Conservation (phyloP, 2,888 invertebrate species). For the Lithophane ornitopus region DNA sequence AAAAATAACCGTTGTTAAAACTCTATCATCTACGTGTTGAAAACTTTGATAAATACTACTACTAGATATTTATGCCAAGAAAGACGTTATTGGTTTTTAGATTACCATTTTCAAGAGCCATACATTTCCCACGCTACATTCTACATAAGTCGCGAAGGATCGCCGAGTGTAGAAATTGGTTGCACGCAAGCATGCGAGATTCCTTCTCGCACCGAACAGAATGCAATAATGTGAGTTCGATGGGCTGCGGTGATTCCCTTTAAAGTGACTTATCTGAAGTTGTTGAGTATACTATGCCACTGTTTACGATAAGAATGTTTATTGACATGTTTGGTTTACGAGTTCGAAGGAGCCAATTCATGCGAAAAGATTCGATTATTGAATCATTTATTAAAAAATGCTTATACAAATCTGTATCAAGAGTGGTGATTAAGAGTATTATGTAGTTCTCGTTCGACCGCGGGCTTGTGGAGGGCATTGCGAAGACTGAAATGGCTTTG, state of each 20-base stretch:
- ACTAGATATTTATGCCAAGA: neutral
- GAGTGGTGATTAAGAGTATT: neutral
- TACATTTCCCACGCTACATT: constrained; percentile 26
- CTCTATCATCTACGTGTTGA: neutral
- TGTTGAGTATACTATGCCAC: constrained; percentile 8
- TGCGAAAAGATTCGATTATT: neutral
- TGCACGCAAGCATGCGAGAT: constrained; percentile 57
- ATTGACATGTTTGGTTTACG: neutral
- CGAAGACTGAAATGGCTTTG: neutral
- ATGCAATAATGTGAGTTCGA: constrained; percentile 62
- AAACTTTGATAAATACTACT: neutral
- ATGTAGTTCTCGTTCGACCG: neutral
- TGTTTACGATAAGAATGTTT: neutral
- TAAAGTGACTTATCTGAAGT: constrained; percentile 34
- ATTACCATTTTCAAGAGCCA: constrained; percentile 31
- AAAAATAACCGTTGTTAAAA: neutral
- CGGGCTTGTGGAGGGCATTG: no score
- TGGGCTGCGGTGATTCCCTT: constrained; percentile 49
- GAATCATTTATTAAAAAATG: neutral
- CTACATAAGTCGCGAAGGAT: constrained; percentile 45
- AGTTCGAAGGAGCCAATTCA: neutral
- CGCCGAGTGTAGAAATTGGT: constrained; percentile 59
- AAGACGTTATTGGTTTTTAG: neutral
- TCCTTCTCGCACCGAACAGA: constrained; percentile 53
- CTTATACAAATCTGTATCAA: neutral